These are phyloP conservation scores for Prunella fulvescens DNA, from an alignment of 2,113 vertebrate species.

Conservation along the genomic window DNA sequence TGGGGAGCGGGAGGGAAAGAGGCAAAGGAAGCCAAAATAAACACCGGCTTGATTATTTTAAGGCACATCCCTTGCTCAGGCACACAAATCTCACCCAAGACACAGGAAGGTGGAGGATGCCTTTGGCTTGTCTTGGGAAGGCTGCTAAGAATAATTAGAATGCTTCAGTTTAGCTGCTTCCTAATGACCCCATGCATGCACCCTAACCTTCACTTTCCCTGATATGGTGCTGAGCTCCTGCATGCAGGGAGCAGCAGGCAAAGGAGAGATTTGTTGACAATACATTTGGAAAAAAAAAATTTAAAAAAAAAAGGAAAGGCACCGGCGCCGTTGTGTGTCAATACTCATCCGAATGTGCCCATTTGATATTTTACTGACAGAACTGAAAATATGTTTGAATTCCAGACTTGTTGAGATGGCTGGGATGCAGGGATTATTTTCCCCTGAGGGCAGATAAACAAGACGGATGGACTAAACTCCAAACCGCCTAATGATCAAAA, in stretches of 20 bases:
- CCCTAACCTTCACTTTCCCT: not conserved
- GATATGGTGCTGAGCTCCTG: not conserved
- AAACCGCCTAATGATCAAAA: constrained; percentile 69
- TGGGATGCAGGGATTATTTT: constrained; percentile 63
- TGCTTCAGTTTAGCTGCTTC: not conserved
- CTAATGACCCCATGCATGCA: not conserved
- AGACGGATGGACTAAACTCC: constrained; percentile 59
- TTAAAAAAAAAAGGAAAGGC: not conserved
- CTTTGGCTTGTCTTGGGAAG: constrained; percentile 2
- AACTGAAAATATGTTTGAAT: constrained; percentile 67
- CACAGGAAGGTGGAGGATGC: not conserved
- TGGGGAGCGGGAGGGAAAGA: not conserved
- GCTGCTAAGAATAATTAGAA: not conserved
- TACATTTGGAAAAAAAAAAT: not conserved
- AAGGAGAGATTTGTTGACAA: constrained; percentile 34
- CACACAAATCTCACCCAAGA: not conserved
- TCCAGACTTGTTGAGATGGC: constrained; percentile 61
- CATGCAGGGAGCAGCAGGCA: not conserved
- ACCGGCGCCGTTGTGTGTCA: not conserved
- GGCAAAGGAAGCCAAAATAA: constrained; percentile 22
- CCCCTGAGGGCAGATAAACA: constrained; percentile 69
- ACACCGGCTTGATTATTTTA: constrained; percentile 25
- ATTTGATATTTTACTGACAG: constrained; percentile 64
- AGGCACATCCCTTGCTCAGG: not conserved
- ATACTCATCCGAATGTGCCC: constrained; percentile 50